A percentile compares a stretch with the other conserved stretches of the same genome.
These are phyloP conservation scores for Cirrhinus molitorella DNA, from an alignment of 2,797 vertebrate species.

Conservation along the genomic window DNA sequence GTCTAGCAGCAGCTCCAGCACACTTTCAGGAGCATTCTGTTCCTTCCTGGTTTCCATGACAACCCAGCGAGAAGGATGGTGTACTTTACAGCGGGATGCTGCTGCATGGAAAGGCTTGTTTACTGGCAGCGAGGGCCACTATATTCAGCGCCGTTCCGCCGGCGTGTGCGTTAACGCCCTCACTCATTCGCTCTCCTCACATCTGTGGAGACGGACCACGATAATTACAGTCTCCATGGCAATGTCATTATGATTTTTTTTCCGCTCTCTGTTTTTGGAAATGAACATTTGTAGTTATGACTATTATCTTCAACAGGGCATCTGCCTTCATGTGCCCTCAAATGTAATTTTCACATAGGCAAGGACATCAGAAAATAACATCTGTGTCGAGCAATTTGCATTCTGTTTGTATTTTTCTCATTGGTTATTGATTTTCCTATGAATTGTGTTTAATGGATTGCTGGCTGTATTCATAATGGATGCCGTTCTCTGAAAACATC, in stretches of 20 bases:
- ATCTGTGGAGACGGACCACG: slow-evolving; percentile 69
- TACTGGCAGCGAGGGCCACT: slow-evolving; percentile 76
- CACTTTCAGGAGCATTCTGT: slow-evolving; percentile 72
- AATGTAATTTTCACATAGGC: slow-evolving; percentile 40
- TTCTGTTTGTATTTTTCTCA: slow-evolving; percentile 26
- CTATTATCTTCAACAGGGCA: slow-evolving; percentile 63
- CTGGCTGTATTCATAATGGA: slow-evolving; percentile 16
- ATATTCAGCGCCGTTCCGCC: slow-evolving; percentile 73
- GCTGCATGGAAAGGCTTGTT: slow-evolving; percentile 75
- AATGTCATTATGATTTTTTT: slow-evolving; percentile 64
- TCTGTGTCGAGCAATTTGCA: slow-evolving; percentile 34
- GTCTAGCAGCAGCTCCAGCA: slow-evolving; percentile 40
- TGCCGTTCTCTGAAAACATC: background rate
- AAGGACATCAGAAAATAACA: slow-evolving; percentile 46
- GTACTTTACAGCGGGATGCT: slow-evolving; percentile 74
- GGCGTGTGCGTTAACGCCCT: slow-evolving; percentile 61
- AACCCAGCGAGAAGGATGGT: slow-evolving; percentile 70
- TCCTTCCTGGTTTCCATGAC: slow-evolving; percentile 81
- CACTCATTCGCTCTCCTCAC: slow-evolving; percentile 68
- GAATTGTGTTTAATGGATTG: slow-evolving; percentile 34
- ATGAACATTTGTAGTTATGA: slow-evolving; percentile 68
- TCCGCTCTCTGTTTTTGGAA: slow-evolving; percentile 62
- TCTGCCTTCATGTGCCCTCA: slow-evolving; percentile 40
- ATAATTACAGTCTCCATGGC: slow-evolving; percentile 81
- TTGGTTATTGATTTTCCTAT: slow-evolving; percentile 25